These are phyloP conservation scores for Nemapogon koenigi DNA, from an alignment of 2,888 invertebrate genomes.

Conservation along the genomic window DNA sequence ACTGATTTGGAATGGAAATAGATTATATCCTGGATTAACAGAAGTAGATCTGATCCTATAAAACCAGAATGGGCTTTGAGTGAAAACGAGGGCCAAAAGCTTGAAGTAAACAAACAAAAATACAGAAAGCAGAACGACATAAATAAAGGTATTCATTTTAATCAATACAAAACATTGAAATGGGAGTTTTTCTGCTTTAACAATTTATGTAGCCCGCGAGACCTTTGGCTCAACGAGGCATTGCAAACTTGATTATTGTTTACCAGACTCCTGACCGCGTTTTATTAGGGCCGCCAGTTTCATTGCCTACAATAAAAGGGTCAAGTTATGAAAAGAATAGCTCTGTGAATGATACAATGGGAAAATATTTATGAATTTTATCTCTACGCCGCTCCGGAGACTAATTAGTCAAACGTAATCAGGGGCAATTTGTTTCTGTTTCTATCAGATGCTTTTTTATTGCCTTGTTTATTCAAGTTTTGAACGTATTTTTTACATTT, in stretches of 20 bases:
- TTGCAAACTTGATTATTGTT: slow-evolving; percentile 32
- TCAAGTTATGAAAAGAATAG: slow-evolving; percentile 28
- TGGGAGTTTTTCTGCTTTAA: slow-evolving; percentile 22
- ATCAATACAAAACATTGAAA: slow-evolving; percentile 28
- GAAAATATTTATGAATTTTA: slow-evolving; percentile 24
- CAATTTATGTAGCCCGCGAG: slow-evolving; percentile 26
- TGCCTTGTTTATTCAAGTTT: neutral
- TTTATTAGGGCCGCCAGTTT: slow-evolving; percentile 11
- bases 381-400: slow-evolving; percentile 6
- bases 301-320: slow-evolving; percentile 28
- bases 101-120: no score
- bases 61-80: no score
- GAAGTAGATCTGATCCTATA: no score
- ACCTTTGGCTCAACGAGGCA: slow-evolving; percentile 23
- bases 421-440: slow-evolving; percentile 3
- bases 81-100: no score
- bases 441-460: neutral
- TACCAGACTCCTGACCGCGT: slow-evolving; percentile 29
- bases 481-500: no score
- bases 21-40: no score
- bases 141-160: slow-evolving; percentile 19
- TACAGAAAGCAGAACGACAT: no score
- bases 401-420: slow-evolving; percentile 11
- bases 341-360: slow-evolving; percentile 27
- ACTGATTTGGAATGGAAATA: no score